A percentile compares a stretch with the other conserved stretches of the same genome.
phyloP scores from a whole-genome alignment of 1,140 invertebrate genomes.

The Dufourea novaeangliae region DNA sequence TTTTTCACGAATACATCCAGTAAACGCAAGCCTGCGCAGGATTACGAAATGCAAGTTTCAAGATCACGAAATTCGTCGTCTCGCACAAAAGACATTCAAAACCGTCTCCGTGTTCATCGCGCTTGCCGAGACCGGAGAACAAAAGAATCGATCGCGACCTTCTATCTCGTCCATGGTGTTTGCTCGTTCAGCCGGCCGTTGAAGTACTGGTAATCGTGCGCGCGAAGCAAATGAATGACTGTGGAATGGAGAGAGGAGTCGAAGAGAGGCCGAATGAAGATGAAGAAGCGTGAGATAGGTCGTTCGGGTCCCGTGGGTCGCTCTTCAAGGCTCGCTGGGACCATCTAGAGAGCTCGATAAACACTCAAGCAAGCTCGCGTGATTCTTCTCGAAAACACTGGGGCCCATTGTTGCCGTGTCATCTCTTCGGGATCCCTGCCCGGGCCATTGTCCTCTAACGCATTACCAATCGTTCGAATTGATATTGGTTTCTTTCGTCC shows the following conservation, averaged over 20 bases:
- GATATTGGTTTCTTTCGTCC: slow-evolving; percentile 18
- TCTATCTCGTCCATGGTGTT: not conserved
- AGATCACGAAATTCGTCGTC: no score
- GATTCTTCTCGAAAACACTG: slow-evolving; percentile 72
- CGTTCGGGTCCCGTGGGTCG: slow-evolving; percentile 64
- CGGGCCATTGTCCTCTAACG: slow-evolving; percentile 60
- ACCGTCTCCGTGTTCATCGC: not conserved
- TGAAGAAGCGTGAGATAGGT: slow-evolving; percentile 78
- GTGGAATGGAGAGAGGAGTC: slow-evolving; percentile 13
- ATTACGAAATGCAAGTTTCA: no score
- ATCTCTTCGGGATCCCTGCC: slow-evolving; percentile 68
- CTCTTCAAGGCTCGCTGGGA: slow-evolving; percentile 58
- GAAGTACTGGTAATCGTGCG: slow-evolving; percentile 21
- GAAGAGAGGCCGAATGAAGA: slow-evolving; percentile 57
- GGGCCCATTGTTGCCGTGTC: slow-evolving; percentile 76
- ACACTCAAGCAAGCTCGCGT: slow-evolving; percentile 74
- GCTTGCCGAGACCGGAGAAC: not conserved
- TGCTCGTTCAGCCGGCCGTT: not conserved
- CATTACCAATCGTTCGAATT: slow-evolving; percentile 46
- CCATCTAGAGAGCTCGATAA: slow-evolving; percentile 80
- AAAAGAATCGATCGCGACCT: slow-evolving; percentile 15
- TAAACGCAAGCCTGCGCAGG: no score
- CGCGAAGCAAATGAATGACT: slow-evolving; percentile 9
- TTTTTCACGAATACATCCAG: no score
- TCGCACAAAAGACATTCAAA: no score